phyloP scores from a whole-genome alignment of 2,113 vertebrate genomes.

The Blennius ocellaris region DNA sequence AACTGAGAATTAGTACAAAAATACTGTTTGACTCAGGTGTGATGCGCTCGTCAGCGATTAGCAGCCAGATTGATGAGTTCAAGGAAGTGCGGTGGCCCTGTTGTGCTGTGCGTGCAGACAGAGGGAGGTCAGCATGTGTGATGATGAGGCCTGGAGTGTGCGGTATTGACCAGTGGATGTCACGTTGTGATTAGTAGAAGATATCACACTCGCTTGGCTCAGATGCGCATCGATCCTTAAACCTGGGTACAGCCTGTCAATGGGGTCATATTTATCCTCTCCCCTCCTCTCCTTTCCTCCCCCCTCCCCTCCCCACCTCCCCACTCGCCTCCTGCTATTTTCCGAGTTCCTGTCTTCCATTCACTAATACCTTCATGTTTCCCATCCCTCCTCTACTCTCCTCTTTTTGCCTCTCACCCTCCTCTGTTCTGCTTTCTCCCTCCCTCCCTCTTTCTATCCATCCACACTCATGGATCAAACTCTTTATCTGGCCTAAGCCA shows the following conservation, averaged over 20 bases:
- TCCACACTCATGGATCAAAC: slow-evolving; percentile 78
- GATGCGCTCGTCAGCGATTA: slow-evolving; percentile 42
- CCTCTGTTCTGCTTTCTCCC: slow-evolving; percentile 56
- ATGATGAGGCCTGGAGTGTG: slow-evolving; percentile 69
- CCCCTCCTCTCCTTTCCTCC: slow-evolving; percentile 22
- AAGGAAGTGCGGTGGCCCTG: slow-evolving; percentile 39
- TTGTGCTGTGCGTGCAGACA: slow-evolving; percentile 46
- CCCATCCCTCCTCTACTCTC: slow-evolving; percentile 19
- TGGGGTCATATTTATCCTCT: slow-evolving; percentile 71
- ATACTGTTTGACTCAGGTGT: slow-evolving; percentile 50
- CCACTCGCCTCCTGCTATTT: slow-evolving; percentile 16
- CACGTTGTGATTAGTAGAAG: slow-evolving; percentile 79
- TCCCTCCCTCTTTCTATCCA: slow-evolving; percentile 55
- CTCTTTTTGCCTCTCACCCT: slow-evolving; percentile 23
- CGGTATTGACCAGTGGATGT: slow-evolving; percentile 76
- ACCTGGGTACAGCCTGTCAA: slow-evolving; percentile 68
- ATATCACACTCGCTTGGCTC: slow-evolving; percentile 71
- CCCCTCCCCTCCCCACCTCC: not conserved
- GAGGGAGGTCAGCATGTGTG: slow-evolving; percentile 42
- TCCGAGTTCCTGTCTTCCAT: slow-evolving; percentile 18
- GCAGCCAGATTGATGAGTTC: slow-evolving; percentile 59
- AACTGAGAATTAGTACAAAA: slow-evolving; percentile 37
- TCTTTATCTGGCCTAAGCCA: slow-evolving; percentile 81
- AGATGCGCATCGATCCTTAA: slow-evolving; percentile 75
- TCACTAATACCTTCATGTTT: slow-evolving; percentile 35